Evolutionary conservation across 64 coral and sea anemone species (phyloP).

Genomic region (Montipora foliosa): DNA sequence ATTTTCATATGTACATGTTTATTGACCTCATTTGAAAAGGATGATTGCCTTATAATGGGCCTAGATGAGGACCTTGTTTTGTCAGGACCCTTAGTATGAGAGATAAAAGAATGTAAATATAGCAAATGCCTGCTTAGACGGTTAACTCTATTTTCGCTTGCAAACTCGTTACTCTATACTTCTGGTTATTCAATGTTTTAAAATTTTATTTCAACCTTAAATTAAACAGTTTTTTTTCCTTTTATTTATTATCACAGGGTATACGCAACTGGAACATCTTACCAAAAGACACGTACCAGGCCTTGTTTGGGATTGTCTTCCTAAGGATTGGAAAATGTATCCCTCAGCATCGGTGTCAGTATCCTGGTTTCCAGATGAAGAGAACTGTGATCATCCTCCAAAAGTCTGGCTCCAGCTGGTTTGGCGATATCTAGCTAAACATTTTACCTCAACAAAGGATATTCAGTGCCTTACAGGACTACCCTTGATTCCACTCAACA

Average conservation of each 20-base stretch:
- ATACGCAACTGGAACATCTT: constrained; percentile 19
- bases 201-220: background rate
- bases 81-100: too few species aligned
- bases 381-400: background rate
- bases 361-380: background rate
- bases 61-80: background rate
- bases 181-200: background rate
- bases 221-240: accelerated
- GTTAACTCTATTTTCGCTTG: too few species aligned
- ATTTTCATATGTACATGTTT: too few species aligned
- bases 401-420: constrained; percentile 62
- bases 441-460: background rate
- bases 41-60: too few species aligned
- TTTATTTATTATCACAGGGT: background rate
- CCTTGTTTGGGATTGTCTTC: constrained; percentile 2
- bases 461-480: background rate
- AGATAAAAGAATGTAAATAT: too few species aligned
- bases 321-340: constrained; percentile 34
- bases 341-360: background rate
- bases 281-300: background rate
- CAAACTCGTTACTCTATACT: too few species aligned
- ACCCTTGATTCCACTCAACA: constrained; percentile 1
- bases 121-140: too few species aligned
- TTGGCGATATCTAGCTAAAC: constrained; percentile 66
- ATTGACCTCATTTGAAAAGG: too few species aligned